These are phyloP conservation scores for Cyrtonyx montezumae DNA, from an alignment of 2,113 vertebrate species.

Conservation along the genomic window DNA sequence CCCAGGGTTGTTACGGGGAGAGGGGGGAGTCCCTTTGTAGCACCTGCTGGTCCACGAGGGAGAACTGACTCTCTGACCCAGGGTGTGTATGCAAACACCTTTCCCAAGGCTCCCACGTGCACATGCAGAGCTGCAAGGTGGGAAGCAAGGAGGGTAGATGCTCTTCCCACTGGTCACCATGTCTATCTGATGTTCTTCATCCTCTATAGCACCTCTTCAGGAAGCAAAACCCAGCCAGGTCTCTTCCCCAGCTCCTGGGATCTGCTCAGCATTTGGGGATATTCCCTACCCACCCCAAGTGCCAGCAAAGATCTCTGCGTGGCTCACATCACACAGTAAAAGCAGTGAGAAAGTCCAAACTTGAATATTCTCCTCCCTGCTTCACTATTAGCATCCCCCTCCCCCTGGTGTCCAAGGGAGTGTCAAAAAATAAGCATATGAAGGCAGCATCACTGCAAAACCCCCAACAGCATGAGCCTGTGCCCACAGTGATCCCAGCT, in stretches of 20 bases:
- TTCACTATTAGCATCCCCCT: not conserved
- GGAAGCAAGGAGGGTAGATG: not conserved
- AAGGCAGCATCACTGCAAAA: not conserved
- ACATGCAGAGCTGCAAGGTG: not conserved
- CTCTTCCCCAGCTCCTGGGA: not conserved
- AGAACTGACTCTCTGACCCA: not conserved
- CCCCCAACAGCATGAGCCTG: not conserved
- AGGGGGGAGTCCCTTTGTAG: not conserved
- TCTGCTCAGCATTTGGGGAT: not conserved
- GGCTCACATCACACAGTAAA: rapidly evolving
- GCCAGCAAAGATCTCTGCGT: not conserved
- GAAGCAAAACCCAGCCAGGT: not conserved
- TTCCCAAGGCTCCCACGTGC: no score
- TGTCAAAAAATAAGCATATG: not conserved
- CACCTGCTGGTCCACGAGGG: not conserved
- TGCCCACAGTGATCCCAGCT: not conserved
- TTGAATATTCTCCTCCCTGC: rapidly evolving
- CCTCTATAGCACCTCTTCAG: not conserved
- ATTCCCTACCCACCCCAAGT: not conserved
- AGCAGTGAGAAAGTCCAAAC: not conserved
- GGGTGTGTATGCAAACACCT: not conserved
- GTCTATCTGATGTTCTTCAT: not conserved
- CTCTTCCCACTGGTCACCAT: not conserved
- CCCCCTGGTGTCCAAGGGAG: not conserved
- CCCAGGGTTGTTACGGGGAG: not conserved